Evolutionary conservation across 2,113 vertebrate genomes (phyloP), one percentile per base, ranked within the genome.

Genomic region (Eretmochelys imbricata): DNA sequence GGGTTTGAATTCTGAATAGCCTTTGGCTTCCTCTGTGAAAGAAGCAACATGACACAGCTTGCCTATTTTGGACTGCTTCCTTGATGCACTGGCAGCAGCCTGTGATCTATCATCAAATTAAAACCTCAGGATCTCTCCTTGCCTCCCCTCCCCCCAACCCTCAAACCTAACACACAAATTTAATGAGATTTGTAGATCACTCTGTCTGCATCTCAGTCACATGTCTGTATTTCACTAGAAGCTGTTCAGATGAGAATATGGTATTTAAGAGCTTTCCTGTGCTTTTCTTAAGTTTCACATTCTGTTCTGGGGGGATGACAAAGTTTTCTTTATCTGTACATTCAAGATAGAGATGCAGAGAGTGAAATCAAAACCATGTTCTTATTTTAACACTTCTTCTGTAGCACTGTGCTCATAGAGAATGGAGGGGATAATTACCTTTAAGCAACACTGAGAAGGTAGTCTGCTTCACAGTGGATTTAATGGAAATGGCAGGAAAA

Each of bases 321-420:
- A 35, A 80, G n/a, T 80, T 69, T 5, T 69, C 24, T 65, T 55
- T 12, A 8, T 31, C 86, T 54, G 82, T 87, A 89, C 90, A 35
- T 65, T 76, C 22, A 76, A 82, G 42, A 20, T 16, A 75, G 65
- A 54, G 49, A 72, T 76, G 25, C 22, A 76, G 22, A 75, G 69
- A 27, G 8, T 46, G 38, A 46, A 78, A 76, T 92, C 25, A 83
- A 65, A 93, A 90, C 48, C 48, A 2, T 38, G 54, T 76, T 54
- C 12, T 87, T 87, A 38, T 25, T 85, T 94, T 96, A 78, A 72
- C 59, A 10, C 87, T 85, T 87, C 89, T 24, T 20, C 19, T 59
- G 6, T 46, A 24, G 72, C 31, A 86, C 50, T 55, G 84, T 6
- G 38, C 38, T 87, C 57, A 1, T 87, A 78, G 48, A 46, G 89